Evolutionary conservation across 64 coral and sea anemone species (phyloP), one percentile per base, ranked within the genome.

Genomic region (Actinia tenebrosa): DNA sequence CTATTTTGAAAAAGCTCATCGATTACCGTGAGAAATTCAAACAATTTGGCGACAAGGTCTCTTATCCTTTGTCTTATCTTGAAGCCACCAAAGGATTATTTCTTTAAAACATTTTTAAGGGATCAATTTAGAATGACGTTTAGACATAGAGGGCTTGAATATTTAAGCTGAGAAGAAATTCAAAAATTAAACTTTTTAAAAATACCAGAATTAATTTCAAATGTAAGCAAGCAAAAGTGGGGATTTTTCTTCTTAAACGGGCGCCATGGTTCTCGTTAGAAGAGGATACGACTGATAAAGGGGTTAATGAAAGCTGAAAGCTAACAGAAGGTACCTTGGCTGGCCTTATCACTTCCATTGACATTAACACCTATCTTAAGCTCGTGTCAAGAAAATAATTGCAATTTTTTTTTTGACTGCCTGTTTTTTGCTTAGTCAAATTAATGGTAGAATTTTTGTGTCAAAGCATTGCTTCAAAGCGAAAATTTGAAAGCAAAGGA

Each of bases 321-420:
- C 30, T 37, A 37, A 26, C 66, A 71, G n/a, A 71, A 42, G 26
- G 69, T 75, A 1, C 8, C 69, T 26, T 75, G 37, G 26, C 69
- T 75, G 11, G 10, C 20, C 25, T 42, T 75, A 75, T 75, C 69
- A 15, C 23, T 27, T 75, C 69, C 3, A 14, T 10, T 75, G 69
- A 75, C 26, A 75, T 75, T 75, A 75, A 75, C 69, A 75, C 69
- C 69, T 75, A 75, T 42, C 26, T 75, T 26, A 25, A 75, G 69
- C 26, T 75, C 25, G 7, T 75, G n/a, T n/a, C 26, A 27, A 10
- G 69, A 25, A 66, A 75, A 75, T 27, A 75, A 8, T 3, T 75
- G 9, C 69, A 75, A 75, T 43, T 30, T 75, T 37, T 37, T 37
- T 3, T 75, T 30, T 14, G 69, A 75, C 69, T 30, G 69, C 26